Evolutionary conservation across 2,113 vertebrate species (phyloP).

Genomic region (Camelus dromedarius): DNA sequence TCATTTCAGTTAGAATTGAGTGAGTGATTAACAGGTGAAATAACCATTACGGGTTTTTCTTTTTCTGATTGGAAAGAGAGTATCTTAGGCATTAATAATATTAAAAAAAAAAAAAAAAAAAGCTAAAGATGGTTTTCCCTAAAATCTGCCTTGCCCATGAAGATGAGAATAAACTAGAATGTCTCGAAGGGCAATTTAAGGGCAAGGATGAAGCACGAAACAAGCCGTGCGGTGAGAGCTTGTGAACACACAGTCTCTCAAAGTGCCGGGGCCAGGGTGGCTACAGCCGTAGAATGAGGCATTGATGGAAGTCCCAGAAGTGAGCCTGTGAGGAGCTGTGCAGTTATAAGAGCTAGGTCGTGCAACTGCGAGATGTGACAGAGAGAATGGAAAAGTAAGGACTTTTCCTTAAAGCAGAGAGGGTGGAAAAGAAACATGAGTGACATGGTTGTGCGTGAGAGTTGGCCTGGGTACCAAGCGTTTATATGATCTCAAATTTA

Average conservation of each 20-base stretch:
- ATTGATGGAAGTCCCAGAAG: not conserved
- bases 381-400: not conserved
- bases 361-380: not conserved
- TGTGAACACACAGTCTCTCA: not conserved
- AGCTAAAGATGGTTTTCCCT: not conserved
- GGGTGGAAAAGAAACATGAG: not conserved
- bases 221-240: not conserved
- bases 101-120: not conserved
- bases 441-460: not conserved
- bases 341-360: not conserved
- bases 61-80: not conserved
- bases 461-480: not conserved
- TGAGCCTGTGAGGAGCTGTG: not conserved
- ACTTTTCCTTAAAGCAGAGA: not conserved
- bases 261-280: not conserved
- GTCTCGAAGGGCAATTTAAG: not conserved
- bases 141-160: not conserved
- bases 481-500: not conserved
- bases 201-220: not conserved
- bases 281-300: not conserved
- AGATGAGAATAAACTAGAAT: not conserved
- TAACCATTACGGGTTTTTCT: not conserved
- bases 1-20: not conserved
- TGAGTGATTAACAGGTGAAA: not conserved
- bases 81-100: not conserved